Evolutionary conservation across 2,797 vertebrate genomes (phyloP), one percentile per base, ranked within the genome.

Genomic region (Danio choprae): DNA sequence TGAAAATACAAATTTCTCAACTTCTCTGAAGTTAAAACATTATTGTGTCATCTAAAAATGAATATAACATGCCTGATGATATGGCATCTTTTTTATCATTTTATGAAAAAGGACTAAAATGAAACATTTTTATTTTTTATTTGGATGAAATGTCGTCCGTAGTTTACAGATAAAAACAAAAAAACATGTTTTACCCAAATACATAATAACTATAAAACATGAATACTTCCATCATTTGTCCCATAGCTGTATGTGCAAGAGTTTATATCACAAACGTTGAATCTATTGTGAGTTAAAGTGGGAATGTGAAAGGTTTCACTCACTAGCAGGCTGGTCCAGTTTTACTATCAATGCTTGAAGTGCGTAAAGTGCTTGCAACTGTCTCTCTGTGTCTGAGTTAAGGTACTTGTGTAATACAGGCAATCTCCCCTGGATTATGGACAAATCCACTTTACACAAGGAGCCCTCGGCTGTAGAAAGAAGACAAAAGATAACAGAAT

Each of bases 341-440:
- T 96, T 93, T 90, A 99, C 96, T 91, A 99, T 95, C 91, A 98
- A 96, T 86, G 96, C 95, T 93, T 99, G 98, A 95, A 99, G 96
- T 96, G 98, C 98, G 95, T 99, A 99, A 98, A 99, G 98, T 98
- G 98, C 98, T 98, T 99, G 96, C 92, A 99, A 95, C 93, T 99
- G 97, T 95, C 97, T 96, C 95, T 98, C 97, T 80, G 96, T 98
- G 91, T 99, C 97, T 80, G 96, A 97, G 95, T 99, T 97, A 90
- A 99, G 95, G 95, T 99, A 99, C 94, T 99, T 99, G 91, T 98
- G 95, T 93, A 99, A 95, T 91, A 99, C 96, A 79, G 96, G 96
- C 93, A 98, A 95, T 89, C 98, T 96, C 90, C 94, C 96, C 91
- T 98, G 96, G 94, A 99, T 97, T 84, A 96, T 96, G 90, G 95